phyloP scores from a whole-genome alignment of 2,797 vertebrate genomes.

The Columba guinea region DNA sequence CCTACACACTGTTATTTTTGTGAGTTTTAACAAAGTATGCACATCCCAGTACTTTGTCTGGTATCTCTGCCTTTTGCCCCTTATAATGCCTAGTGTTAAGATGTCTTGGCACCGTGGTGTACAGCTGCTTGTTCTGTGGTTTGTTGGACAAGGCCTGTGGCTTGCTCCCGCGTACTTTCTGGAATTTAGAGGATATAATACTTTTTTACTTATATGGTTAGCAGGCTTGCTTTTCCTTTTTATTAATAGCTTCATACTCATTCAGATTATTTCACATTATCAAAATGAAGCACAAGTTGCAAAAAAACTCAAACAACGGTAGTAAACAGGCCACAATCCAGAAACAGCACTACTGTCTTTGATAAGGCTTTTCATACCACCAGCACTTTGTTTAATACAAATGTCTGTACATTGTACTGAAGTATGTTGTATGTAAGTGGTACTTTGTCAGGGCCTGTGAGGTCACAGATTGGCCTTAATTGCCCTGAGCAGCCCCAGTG shows the following conservation, averaged over 20 bases:
- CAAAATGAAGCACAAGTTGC: not conserved
- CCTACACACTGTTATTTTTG: slow-evolving; percentile 90
- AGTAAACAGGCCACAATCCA: not conserved
- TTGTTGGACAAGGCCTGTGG: slow-evolving; percentile 90
- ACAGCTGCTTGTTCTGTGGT: slow-evolving; percentile 86
- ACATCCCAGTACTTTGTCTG: slow-evolving; percentile 96
- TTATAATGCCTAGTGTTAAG: slow-evolving; percentile 83
- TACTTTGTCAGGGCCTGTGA: fast-evolving
- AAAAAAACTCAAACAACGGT: slow-evolving; percentile 54
- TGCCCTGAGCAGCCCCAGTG: not conserved
- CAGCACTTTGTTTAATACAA: not conserved
- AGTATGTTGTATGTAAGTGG: not conserved
- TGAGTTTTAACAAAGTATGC: slow-evolving; percentile 98
- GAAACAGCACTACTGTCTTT: not conserved
- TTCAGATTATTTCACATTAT: slow-evolving; percentile 89
- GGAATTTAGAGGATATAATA: slow-evolving; percentile 91
- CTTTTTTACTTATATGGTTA: slow-evolving; percentile 88
- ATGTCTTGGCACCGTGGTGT: slow-evolving; percentile 76
- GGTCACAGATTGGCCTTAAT: not conserved
- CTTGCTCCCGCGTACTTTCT: slow-evolving; percentile 87
- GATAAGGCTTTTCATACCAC: not conserved
- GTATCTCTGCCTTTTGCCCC: slow-evolving; percentile 93
- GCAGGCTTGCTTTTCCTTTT: slow-evolving; percentile 88
- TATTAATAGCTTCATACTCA: slow-evolving; percentile 86
- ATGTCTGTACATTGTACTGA: fast-evolving